A percentile compares a stretch with the other conserved stretches of the same genome.
phyloP scores from a whole-genome alignment of 1,140 invertebrate genomes.

The Melitaea cinxia region DNA sequence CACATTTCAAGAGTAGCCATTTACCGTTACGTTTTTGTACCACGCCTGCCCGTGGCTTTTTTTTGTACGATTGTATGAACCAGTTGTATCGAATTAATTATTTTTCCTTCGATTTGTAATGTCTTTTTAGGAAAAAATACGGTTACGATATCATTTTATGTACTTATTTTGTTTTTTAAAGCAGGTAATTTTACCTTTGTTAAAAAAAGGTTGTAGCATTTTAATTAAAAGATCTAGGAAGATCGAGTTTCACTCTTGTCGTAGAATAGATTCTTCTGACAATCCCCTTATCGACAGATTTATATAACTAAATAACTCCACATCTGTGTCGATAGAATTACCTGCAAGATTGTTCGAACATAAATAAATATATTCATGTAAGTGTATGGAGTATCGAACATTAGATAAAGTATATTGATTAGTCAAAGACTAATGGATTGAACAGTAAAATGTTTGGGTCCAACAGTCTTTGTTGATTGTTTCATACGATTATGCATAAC shows the following conservation, averaged over 20 bases:
- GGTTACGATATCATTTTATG: background rate
- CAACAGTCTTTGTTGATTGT: conserved; percentile 25
- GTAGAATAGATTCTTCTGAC: too few relatives aligned
- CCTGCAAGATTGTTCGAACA: background rate
- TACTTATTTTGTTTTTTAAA: background rate
- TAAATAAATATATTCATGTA: background rate
- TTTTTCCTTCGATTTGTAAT: background rate
- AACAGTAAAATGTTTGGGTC: conserved; percentile 27
- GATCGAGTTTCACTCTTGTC: too few relatives aligned
- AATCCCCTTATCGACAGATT: too few relatives aligned
- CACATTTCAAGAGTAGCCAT: conserved; percentile 24
- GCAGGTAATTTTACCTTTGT: background rate
- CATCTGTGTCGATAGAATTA: too few relatives aligned
- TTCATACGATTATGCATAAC: conserved; percentile 4
- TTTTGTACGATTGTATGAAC: too few relatives aligned
- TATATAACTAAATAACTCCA: too few relatives aligned
- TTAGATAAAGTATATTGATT: conserved; percentile 31
- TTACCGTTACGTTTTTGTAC: conserved; percentile 26
- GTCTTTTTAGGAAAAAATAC: background rate
- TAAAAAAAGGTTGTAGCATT: too few relatives aligned
- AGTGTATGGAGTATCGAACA: background rate
- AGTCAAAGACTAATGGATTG: conserved; percentile 29
- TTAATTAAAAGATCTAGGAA: too few relatives aligned
- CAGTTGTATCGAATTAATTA: conserved; percentile 19
- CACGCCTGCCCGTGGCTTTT: conserved; percentile 14